These are phyloP conservation scores for Xestia rhomboidea DNA, from an alignment of 2,888 invertebrate species.

Conservation along the genomic window DNA sequence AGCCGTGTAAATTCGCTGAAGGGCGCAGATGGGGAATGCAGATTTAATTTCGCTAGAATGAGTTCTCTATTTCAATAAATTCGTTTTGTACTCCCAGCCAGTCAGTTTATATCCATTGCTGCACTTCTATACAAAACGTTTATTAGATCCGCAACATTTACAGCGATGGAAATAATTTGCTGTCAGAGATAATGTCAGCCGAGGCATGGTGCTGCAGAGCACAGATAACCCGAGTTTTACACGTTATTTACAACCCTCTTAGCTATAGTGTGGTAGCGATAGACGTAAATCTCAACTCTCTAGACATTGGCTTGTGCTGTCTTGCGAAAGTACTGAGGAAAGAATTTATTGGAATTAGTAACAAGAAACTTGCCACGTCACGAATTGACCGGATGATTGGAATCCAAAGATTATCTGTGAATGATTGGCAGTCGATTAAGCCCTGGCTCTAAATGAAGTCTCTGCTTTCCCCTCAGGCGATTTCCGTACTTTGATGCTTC, in stretches of 20 bases:
- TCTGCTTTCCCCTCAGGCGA: conserved; percentile 4
- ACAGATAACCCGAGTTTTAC: conserved; percentile 47
- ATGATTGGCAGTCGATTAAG: conserved; percentile 54
- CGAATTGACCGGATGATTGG: conserved; percentile 18
- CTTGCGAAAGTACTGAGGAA: conserved; percentile 7
- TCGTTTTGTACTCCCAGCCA: neutral
- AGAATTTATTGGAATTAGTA: conserved; percentile 30
- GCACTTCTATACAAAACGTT: neutral
- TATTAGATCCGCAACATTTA: conserved; percentile 5
- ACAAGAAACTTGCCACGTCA: conserved; percentile 10
- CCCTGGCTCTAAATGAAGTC: conserved; percentile 34
- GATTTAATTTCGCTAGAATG: conserved; percentile 28
- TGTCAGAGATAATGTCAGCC: conserved; percentile 29
- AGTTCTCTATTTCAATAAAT: conserved; percentile 45
- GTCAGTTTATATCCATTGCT: conserved; percentile 16
- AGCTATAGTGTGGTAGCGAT: conserved; percentile 21
- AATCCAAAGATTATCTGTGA: conserved; percentile 43
- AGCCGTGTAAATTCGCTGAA: conserved; percentile 28
- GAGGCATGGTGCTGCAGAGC: conserved; percentile 13
- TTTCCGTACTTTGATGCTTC: conserved; percentile 16
- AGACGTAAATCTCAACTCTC: conserved; percentile 27
- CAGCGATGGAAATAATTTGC: conserved; percentile 6
- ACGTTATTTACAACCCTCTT: conserved; percentile 50
- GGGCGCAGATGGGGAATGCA: conserved; percentile 27
- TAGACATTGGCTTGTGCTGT: conserved; percentile 20